Evolutionary conservation across 2,888 invertebrate species (phyloP), one percentile per base, ranked within the genome.

Genomic region (Rotaria sp.): DNA sequence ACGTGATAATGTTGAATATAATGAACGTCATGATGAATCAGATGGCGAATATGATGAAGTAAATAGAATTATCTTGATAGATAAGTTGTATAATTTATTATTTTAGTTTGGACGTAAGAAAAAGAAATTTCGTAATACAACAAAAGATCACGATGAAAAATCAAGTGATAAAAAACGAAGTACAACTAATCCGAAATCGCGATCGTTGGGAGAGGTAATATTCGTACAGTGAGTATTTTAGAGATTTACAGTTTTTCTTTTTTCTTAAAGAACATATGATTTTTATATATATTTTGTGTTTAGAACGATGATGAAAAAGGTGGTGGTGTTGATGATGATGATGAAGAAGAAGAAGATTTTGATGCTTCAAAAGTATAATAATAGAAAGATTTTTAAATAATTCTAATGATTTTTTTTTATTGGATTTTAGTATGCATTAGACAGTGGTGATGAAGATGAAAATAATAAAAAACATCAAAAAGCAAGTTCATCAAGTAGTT

Each of bases 1-100:
- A 91, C 93, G 97, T 87, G 97, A 96, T 85, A 94, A 95, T 11
- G 97, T 98, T 2, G 98, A 99, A 90, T 99, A 99, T 90, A 95
- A 96, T 88, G 89, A 90, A 89, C 30, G 35, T 24, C 93, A 96
- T 85, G 94, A 94, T 85, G 94, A 95, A 52, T 95, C 94, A 21
- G 96, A 96, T 90, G 96, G 96, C 90, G 98, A 98, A 92, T 98
- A 95, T 91, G 99, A 99, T 92, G 98, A 98, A 91, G 95, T 95
- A 74, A 30, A 21, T 41, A 45, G 45, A 4, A 30, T 26, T 13
- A 13, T 21, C 24, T 24, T 48, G 24, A 30, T 24, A 38, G 30
- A 5, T 48, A 15, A 85, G 11, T 21, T 30, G 26, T 50, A 59
- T 2, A 15, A 35, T 30, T 48, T 50, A 52, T n/a, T 38, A 45